Evolutionary conservation across 2,113 vertebrate species (phyloP).

Genomic region (Pterocles orientalis): DNA sequence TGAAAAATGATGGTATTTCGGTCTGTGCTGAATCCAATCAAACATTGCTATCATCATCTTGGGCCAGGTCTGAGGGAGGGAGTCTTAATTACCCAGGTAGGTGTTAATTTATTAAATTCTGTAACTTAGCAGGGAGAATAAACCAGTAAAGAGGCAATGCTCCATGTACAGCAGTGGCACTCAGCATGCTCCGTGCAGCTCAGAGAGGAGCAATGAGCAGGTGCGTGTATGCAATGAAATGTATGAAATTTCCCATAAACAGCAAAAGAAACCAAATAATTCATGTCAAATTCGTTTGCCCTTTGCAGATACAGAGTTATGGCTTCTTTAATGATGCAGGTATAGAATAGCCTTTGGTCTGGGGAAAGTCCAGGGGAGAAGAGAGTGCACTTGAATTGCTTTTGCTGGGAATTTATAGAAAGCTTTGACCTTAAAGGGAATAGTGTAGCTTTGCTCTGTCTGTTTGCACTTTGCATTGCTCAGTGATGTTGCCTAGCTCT

Average conservation of each 20-base stretch:
- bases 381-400: neutral
- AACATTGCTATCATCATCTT: neutral
- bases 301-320: neutral
- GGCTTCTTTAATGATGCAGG: neutral
- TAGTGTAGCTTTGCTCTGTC: neutral
- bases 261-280: neutral
- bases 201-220: neutral
- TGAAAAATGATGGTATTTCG: neutral
- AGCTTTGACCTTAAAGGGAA: slow-evolving; percentile 34
- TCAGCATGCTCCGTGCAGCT: neutral
- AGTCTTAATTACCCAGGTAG: neutral
- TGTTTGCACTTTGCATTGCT: slow-evolving; percentile 19
- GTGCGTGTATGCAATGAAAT: neutral
- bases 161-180: neutral
- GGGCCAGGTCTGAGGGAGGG: neutral
- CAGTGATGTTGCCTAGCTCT: slow-evolving; percentile 15
- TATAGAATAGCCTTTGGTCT: neutral
- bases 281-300: neutral
- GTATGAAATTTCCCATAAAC: neutral
- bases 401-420: neutral
- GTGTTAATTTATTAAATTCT: neutral
- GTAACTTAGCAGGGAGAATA: neutral
- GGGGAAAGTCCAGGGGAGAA: neutral
- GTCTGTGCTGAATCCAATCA: neutral
- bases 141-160: neutral